Conservation (phyloP, 2,888 invertebrate species). For the Palloptera scutellata region DNA sequence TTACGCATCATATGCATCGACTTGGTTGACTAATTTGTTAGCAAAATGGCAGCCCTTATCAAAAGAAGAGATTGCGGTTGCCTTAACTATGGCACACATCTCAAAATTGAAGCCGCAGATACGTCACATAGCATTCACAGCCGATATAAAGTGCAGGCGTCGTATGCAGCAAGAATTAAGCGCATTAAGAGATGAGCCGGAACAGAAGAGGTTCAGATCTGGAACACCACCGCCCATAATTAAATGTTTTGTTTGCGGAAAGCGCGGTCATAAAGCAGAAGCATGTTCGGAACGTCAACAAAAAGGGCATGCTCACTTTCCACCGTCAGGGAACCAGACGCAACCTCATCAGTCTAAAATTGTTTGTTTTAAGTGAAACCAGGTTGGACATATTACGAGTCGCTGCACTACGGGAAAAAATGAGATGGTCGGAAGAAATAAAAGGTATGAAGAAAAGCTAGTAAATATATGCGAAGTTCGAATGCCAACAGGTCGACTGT, state of each 20-base stretch:
- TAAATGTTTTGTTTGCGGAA: conserved; percentile 19
- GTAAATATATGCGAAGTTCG: conserved; percentile 16
- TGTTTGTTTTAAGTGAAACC: too few species aligned
- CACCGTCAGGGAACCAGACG: too few species aligned
- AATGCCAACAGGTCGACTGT: too few species aligned
- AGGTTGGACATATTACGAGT: too few species aligned
- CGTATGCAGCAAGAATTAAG: conserved; percentile 20
- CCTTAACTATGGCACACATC: conserved; percentile 6
- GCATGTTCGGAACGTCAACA: neutral
- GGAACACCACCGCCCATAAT: too few species aligned
- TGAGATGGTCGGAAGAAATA: too few species aligned
- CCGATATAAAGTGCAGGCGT: conserved; percentile 11
- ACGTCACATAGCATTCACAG: conserved; percentile 20
- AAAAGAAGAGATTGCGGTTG: neutral
- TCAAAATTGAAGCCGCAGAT: conserved; percentile 7
- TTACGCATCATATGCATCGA: conserved; percentile 18
- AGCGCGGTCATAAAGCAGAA: conserved; percentile 9
- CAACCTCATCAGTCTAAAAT: too few species aligned
- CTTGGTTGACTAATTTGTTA: conserved; percentile 16
- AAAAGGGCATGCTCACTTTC: too few species aligned
- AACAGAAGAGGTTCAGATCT: neutral
- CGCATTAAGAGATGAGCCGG: neutral
- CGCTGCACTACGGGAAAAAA: too few species aligned
- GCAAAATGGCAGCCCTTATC: conserved; percentile 14
- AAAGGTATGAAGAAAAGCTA: too few species aligned